A percentile compares a stretch with the other conserved stretches of the same genome.
These are phyloP conservation scores for Calyptommatus sinebrachiatus DNA, from an alignment of 2,113 vertebrate genomes.

Conservation along the genomic window DNA sequence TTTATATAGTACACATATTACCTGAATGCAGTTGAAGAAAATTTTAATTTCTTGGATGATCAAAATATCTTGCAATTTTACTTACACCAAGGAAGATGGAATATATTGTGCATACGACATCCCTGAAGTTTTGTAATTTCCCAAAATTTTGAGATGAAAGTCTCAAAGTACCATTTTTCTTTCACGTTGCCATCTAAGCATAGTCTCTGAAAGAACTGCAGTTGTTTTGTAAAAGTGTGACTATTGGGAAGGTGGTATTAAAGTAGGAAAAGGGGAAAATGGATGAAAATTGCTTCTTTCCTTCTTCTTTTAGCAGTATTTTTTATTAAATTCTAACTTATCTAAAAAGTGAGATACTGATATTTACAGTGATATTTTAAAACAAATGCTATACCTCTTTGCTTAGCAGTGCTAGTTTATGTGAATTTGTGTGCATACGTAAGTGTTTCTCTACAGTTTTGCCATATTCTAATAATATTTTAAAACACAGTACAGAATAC, in stretches of 20 bases:
- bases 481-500: slow-evolving; percentile 31
- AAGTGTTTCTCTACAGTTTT: not conserved
- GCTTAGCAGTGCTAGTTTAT: not conserved
- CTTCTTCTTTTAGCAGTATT: not conserved
- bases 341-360: not conserved
- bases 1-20: no score
- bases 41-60: no score
- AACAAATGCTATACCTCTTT: not conserved
- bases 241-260: not conserved
- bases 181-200: not conserved
- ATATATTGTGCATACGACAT: not conserved
- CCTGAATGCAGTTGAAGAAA: no score
- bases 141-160: not conserved
- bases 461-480: slow-evolving; percentile 1
- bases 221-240: no score
- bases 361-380: not conserved
- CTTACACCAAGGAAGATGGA: no score
- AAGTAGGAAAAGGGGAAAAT: not conserved
- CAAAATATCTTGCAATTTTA: no score
- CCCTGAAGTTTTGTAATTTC: not conserved
- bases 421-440: not conserved
- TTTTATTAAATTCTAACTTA: not conserved
- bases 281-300: not conserved
- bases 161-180: not conserved
- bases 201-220: not conserved